phyloP scores from a whole-genome alignment of 2,113 vertebrate genomes.

The Pluvianellus socialis region DNA sequence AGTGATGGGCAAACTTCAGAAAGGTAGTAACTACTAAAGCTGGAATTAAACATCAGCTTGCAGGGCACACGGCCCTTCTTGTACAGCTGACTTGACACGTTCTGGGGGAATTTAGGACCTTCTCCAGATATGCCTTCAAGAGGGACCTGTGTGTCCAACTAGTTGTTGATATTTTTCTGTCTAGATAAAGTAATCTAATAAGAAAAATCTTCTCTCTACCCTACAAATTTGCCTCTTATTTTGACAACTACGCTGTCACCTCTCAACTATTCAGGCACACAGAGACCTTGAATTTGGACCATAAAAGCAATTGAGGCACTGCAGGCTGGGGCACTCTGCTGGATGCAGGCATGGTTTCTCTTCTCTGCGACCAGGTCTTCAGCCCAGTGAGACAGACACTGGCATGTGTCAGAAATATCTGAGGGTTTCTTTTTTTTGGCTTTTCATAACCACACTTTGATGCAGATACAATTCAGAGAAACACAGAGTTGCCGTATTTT shows the following conservation, averaged over 20 bases:
- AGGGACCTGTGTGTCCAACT: neutral
- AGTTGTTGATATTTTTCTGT: neutral
- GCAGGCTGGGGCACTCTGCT: accelerated
- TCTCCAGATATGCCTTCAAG: neutral
- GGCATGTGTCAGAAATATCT: neutral
- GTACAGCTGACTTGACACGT: neutral
- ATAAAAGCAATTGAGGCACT: neutral
- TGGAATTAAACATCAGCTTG: neutral
- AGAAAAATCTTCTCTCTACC: neutral
- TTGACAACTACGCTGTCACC: neutral
- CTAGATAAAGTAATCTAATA: neutral
- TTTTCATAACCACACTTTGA: neutral
- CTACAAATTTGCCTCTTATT: neutral
- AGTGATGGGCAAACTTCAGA: neutral
- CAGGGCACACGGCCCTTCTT: neutral
- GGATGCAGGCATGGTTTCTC: neutral
- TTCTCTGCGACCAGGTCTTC: neutral
- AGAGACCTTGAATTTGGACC: neutral
- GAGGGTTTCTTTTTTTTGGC: neutral
- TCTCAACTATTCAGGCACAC: neutral
- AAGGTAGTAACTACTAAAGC: neutral
- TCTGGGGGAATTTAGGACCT: neutral
- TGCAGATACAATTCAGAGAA: neutral
- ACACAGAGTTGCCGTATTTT: neutral
- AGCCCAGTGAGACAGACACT: neutral